Evolutionary conservation across 1,140 invertebrate genomes (phyloP).

Genomic region (Calliphora vicina): DNA sequence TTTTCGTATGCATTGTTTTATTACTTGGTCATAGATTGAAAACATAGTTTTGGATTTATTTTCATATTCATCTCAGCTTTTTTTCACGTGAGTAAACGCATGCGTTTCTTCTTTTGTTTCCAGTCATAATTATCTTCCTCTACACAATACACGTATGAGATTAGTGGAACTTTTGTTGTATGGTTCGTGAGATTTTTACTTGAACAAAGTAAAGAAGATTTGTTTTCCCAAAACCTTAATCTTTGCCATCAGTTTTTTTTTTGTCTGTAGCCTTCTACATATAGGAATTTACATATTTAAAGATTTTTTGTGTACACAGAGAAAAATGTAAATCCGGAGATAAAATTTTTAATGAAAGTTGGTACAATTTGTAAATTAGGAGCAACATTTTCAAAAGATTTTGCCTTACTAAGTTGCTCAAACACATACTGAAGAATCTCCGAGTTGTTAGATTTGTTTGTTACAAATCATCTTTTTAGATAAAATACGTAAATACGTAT

Average conservation of each 20-base stretch:
- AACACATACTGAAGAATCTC: no score
- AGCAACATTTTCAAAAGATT: no score
- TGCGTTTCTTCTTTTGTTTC: background rate
- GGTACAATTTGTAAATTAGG: no score
- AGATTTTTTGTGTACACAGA: background rate
- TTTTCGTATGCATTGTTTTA: no score
- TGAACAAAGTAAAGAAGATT: background rate
- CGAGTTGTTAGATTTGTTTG: no score
- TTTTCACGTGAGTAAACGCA: background rate
- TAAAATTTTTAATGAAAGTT: no score
- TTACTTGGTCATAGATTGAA: no score
- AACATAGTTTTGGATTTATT: no score
- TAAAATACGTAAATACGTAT: no score
- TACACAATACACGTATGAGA: background rate
- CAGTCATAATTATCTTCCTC: background rate
- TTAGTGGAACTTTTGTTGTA: background rate
- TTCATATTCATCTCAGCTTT: background rate
- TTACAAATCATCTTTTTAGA: no score
- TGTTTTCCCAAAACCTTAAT: conserved; percentile 29
- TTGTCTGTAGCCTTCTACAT: conserved; percentile 16
- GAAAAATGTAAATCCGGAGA: background rate
- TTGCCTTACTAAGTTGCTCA: no score
- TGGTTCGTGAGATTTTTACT: background rate
- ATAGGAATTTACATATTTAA: background rate
- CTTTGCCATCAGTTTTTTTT: conserved; percentile 18